Percentiles rank a stretch among this genome's conserved stretches.
phyloP scores from a whole-genome alignment of 2,113 vertebrate genomes.

The Noctilio leporinus region DNA sequence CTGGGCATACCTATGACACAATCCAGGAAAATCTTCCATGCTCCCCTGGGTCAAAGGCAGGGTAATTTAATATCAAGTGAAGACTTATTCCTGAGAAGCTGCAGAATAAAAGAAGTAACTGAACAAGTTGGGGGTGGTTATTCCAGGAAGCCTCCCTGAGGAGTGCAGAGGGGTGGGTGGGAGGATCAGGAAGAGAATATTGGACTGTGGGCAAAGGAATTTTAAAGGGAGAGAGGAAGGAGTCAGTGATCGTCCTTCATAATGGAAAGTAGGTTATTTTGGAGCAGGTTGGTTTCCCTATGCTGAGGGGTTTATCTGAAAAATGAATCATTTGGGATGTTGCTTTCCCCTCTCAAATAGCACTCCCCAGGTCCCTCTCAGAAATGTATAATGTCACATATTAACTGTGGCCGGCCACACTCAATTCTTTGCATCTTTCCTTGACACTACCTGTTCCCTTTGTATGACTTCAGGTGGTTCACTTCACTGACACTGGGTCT shows the following conservation, averaged over 20 bases:
- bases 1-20: background rate
- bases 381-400: accelerated
- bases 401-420: background rate
- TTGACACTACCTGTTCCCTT: background rate
- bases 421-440: background rate
- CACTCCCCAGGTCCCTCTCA: background rate
- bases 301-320: background rate
- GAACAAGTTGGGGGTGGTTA: background rate
- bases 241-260: background rate
- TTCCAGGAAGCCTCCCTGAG: background rate
- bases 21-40: background rate
- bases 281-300: background rate
- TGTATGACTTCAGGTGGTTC: background rate
- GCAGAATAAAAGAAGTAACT: background rate
- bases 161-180: background rate
- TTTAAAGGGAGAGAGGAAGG: background rate
- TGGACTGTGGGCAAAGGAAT: background rate
- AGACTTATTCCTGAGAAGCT: background rate
- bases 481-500: background rate
- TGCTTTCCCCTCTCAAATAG: background rate
- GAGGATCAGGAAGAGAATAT: background rate
- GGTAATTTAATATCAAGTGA: background rate
- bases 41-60: background rate
- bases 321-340: background rate
- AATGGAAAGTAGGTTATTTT: background rate